Base-by-base conservation (phyloP, 2,888 invertebrate species). In the Drosophila affinis region DNA sequence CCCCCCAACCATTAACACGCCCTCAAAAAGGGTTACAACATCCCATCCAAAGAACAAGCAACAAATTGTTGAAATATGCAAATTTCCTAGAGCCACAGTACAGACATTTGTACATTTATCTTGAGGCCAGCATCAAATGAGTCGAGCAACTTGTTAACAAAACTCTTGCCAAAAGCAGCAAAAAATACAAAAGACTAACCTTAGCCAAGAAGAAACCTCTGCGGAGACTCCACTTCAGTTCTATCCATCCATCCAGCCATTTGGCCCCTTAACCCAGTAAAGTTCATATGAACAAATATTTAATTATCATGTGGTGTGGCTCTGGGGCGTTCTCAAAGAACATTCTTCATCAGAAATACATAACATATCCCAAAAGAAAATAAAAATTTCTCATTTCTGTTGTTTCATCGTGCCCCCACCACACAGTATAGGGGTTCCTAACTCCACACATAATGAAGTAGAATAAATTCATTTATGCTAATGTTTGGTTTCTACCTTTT, bases 271-370 rank as follows among this genome's bases (percentile, higher is more conserved):
- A 83, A 81, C 81, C 81, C 69, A 81, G 60, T 83, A 83, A 81
- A 81, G 81, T 81, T 78, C 74, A 79, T 73, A 77, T 83, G 83
- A 79, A 76, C 83, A 81, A 81, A 81, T 81, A 83, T 81, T 81
- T 81, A 81, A 81, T 81, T 81, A 81, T 78, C 81, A 73, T 73
- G 65, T 58, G 48, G 58, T 45, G 21, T 21, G 21, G 21, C 21
- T 21, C 55, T 54, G 44, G 55, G 63, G 60, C 67, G 59, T 59
- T 51, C 48, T 47, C 18, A 69, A 69, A 69, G 71, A 71, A 54
- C 68, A 74, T 60, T 73, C 60, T 24, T 59, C 71, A 58, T 48
- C 56, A 49, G 45, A 39, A 39, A 14, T 3, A 21, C 21, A 21
- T 21, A 21, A 21, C 21, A 39, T 39, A 14, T 34, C 34, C 7